Conservation (phyloP, 2,113 vertebrate genomes). For the Gallinago jamesoni region DNA sequence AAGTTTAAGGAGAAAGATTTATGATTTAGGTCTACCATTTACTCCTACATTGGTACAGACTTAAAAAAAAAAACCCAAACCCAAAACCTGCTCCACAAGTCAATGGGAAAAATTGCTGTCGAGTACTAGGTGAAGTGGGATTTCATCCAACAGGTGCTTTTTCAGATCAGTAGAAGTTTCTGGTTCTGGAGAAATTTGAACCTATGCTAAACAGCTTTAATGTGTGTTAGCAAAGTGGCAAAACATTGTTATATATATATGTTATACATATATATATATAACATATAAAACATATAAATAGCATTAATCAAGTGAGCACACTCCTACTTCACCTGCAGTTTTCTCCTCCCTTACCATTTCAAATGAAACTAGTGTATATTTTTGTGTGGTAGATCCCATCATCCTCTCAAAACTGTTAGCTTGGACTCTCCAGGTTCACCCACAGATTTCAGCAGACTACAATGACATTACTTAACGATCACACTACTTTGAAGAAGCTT, state of each 20-base stretch:
- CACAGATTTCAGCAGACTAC: neutral
- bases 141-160: neutral
- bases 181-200: neutral
- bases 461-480: neutral
- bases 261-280: no score
- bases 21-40: neutral
- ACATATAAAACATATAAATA: no score
- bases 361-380: neutral
- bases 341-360: neutral
- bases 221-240: neutral
- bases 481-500: neutral
- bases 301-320: neutral
- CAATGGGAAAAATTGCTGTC: neutral
- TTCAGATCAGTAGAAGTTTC: neutral
- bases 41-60: neutral
- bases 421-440: neutral
- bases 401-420: neutral
- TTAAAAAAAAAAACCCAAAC: neutral
- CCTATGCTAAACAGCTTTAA: neutral
- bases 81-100: accelerated
- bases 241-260: neutral
- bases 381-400: neutral
- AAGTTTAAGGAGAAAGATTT: neutral
- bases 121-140: neutral
- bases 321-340: neutral